Evolutionary conservation across 2,888 invertebrate species (phyloP), one percentile per base, ranked within the genome.

Genomic region (Augochlorella aurata): DNA sequence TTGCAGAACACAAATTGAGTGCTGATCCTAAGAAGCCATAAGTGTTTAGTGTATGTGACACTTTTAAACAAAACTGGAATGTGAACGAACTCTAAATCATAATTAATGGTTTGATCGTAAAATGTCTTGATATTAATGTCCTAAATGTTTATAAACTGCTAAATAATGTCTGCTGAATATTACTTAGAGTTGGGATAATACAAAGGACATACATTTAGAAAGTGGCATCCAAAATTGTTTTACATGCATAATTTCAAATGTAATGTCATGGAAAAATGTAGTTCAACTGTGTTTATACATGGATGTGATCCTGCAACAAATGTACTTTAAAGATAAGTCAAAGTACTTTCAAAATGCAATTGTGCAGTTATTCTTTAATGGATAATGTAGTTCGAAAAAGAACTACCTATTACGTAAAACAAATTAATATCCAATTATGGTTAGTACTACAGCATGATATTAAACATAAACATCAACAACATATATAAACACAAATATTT

Each of bases 351-450:
- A 89, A 89, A 89, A 91, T 89, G 91, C 89, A 79, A 89, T 90
- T 82, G 90, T 90, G 71, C 89, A 92, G 79, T 89, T 92, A 83
- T 92, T 91, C 84, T 90, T 92, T 79, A 92, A 93, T 86, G 92
- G 93, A 88, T 92, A 92, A 90, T 90, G 88, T 88, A 89, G 87
- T 91, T 90, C 87, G 81, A 18, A 82, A 87, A 77, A 83, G 88
- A 79, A 86, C 87, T 89, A 89, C 85, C 74, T 85, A 77, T 74
- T 63, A 66, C 63, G 47, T 44, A 21, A 71, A 71, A 83, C 83
- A 83, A 85, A 77, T 81, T 79, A 66, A 85, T 80, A 83, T 85
- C 74, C 69, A 87, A 88, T 81, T 85, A 88, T 83, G 86, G 84
- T 89, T 88, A 81, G 74, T 81, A 67, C 52, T 54, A 14, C 49